Base-by-base conservation (phyloP, 30 jellyfish, hydroid and myxozoan genomes). In the Aurelia sp. region DNA sequence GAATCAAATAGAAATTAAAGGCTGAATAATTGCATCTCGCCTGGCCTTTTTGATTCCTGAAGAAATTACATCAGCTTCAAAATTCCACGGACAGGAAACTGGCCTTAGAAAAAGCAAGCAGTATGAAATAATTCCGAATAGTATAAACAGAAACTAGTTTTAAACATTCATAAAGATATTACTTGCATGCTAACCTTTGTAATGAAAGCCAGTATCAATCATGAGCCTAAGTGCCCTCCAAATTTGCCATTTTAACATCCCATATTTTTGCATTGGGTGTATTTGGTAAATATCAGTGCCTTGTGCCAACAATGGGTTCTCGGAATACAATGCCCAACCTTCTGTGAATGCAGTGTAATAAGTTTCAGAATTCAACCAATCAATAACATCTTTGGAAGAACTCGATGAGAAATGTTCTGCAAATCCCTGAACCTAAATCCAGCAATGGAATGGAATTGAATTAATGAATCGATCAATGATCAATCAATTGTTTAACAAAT, bases 311-410 rank as follows among this genome's bases (percentile, higher is more conserved):
- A 94, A 74, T 35, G 99, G 99, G 80, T 94, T 88, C 68, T 94
- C 99, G 8, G 99, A 92, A 76, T 94, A 94, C 72, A 94, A 82
- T 11, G 99, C 99, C 99, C 99, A 94, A 8, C 99, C 99, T 64
- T 94, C 99, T 4, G 99, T 94, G 59, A 94, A 94, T 4, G 99
- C 99, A 8, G 99, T 94, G 90, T 88, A 94, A 75, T 89, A 89
- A 10, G 97, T 81, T 48, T 63, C 92, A 11, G 90, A 86, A 61
- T 94, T 89, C 27, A 94, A 63, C 99, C 99, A 94, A 71, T 84
- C 97, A 40, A 94, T 89, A 63, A 85, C 91, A 72, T 94, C 99
- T 31, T 78, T 73, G 35, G 88, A 76, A 27, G 79, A 82, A 74
- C 93, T 55, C 10, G 93, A 21, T 8, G 95, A 75, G 78, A 94